Conservation (phyloP, 2,797 vertebrate species). For the Odontamblyopus lacepedii region DNA sequence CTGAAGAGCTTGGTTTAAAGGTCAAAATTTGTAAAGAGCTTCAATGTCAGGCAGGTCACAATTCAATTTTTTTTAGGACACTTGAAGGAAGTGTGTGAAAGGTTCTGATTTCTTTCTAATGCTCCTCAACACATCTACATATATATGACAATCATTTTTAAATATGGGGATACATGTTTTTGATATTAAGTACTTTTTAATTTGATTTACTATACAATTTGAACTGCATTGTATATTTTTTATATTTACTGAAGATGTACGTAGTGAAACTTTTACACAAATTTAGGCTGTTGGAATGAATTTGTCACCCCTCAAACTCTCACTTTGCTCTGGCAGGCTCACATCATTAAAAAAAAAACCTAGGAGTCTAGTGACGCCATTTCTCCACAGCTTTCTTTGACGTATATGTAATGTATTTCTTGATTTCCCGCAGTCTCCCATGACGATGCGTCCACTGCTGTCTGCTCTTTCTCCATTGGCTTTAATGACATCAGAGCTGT, state of each 20-base stretch:
- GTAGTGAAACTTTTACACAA: no score
- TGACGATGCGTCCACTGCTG: no score
- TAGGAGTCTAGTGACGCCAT: slow-evolving; percentile 5
- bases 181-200: neutral
- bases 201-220: neutral
- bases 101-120: neutral
- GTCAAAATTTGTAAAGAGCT: no score
- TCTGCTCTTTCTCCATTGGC: slow-evolving; percentile 13
- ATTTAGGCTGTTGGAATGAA: neutral
- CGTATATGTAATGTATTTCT: neutral
- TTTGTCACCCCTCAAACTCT: neutral
- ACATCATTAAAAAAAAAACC: neutral
- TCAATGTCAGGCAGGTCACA: no score
- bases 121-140: neutral
- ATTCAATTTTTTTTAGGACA: no score
- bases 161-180: no score
- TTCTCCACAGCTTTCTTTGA: slow-evolving; percentile 23
- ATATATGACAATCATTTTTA: no score
- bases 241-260: no score
- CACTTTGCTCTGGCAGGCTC: neutral
- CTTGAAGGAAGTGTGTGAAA: no score
- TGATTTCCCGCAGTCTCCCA: neutral
- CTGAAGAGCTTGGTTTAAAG: no score
- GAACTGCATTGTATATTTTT: neutral
- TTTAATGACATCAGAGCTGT: slow-evolving; percentile 18